Evolutionary conservation across 2,797 vertebrate species (phyloP).

Genomic region (Anabas testudineus): DNA sequence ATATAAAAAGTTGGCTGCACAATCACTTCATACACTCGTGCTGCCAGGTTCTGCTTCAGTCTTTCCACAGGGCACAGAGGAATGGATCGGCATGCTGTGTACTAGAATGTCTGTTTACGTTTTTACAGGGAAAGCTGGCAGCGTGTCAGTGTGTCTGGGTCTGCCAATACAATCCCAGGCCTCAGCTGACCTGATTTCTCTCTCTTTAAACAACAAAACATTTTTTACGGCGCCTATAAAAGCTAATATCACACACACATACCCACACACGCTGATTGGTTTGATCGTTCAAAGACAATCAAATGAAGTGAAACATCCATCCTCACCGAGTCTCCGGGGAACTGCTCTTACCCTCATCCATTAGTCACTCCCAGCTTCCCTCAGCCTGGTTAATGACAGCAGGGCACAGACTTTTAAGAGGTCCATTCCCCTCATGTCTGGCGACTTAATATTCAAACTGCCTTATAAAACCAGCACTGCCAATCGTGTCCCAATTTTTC

Average conservation of each 20-base stretch:
- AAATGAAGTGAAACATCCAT: slow-evolving; percentile 66
- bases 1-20: slow-evolving; percentile 37
- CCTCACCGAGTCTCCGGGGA: slow-evolving; percentile 54
- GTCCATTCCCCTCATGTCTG: slow-evolving; percentile 61
- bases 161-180: slow-evolving; percentile 70
- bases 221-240: slow-evolving; percentile 66
- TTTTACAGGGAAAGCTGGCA: slow-evolving; percentile 76
- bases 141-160: slow-evolving; percentile 40
- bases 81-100: slow-evolving; percentile 62
- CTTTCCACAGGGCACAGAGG: slow-evolving; percentile 69
- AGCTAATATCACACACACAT: slow-evolving; percentile 49
- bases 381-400: slow-evolving; percentile 66
- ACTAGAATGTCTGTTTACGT: slow-evolving; percentile 72
- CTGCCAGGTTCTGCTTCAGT: slow-evolving; percentile 68
- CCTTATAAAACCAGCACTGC: slow-evolving; percentile 59
- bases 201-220: slow-evolving; percentile 71
- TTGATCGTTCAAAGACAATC: slow-evolving; percentile 49
- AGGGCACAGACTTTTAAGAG: slow-evolving; percentile 61
- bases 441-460: slow-evolving; percentile 70
- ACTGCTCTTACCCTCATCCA: slow-evolving; percentile 43
- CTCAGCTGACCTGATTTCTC: slow-evolving; percentile 72
- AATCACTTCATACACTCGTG: slow-evolving; percentile 48
- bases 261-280: slow-evolving; percentile 14
- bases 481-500: slow-evolving; percentile 63
- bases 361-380: slow-evolving; percentile 36